Conservation (phyloP, 1,140 invertebrate species). For the Scaptomyza graminum region DNA sequence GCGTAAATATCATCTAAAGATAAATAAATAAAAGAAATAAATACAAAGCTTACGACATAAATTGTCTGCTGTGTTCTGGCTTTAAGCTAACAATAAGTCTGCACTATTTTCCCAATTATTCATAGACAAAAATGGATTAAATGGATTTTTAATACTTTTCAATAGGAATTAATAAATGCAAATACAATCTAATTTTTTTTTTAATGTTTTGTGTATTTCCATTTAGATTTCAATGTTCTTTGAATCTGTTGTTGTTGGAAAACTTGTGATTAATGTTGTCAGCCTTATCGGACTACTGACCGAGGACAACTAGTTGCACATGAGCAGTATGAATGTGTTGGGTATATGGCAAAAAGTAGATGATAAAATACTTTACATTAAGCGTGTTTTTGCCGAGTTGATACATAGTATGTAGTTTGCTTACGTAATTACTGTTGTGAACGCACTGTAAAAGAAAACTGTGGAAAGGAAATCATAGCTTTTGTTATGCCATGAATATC, state of each 20-base stretch:
- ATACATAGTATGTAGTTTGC: too few relatives aligned
- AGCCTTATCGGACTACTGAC: neutral
- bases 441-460: too few relatives aligned
- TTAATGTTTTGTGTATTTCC: slow-evolving; percentile 38
- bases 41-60: too few relatives aligned
- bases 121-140: slow-evolving; percentile 17
- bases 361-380: slow-evolving; percentile 21
- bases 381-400: neutral
- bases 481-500: too few relatives aligned
- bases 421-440: too few relatives aligned
- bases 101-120: neutral
- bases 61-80: too few relatives aligned
- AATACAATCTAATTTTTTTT: neutral
- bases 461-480: too few relatives aligned
- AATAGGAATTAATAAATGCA: slow-evolving; percentile 17
- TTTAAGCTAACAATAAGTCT: neutral
- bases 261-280: slow-evolving; percentile 14
- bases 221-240: slow-evolving; percentile 42
- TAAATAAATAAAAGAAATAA: too few relatives aligned
- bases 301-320: neutral
- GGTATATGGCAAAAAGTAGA: neutral
- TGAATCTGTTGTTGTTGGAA: slow-evolving; percentile 29
- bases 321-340: neutral
- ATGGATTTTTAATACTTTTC: slow-evolving; percentile 32
- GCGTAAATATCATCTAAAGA: too few relatives aligned